Percentiles rank a stretch among this genome's conserved stretches.
Conservation (phyloP, 2,888 invertebrate genomes). For the Volucella zonaria region DNA sequence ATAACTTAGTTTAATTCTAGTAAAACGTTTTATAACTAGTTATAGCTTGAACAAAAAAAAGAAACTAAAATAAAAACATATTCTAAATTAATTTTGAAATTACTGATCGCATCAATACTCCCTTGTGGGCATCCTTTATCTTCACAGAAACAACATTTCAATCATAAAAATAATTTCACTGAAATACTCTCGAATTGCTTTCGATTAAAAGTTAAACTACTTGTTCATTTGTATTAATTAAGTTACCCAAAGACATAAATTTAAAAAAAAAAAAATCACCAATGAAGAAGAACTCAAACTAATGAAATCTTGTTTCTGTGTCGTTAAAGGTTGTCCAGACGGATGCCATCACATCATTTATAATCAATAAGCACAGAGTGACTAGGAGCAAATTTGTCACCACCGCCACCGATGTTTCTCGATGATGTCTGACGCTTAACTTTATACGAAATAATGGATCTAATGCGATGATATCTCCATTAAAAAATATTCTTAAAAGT, state of each 20-base stretch:
- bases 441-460: slow-evolving; percentile 43
- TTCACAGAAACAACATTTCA: slow-evolving; percentile 84
- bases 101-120: slow-evolving; percentile 18
- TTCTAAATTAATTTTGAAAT: no score
- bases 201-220: slow-evolving; percentile 36
- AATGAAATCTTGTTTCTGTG: slow-evolving; percentile 84
- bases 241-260: slow-evolving; percentile 11
- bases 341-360: slow-evolving; percentile 77
- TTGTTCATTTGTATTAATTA: slow-evolving; percentile 42
- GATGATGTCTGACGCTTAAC: slow-evolving; percentile 31
- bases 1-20: slow-evolving; percentile 49
- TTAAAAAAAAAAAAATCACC: slow-evolving; percentile 63
- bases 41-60: slow-evolving; percentile 25
- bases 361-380: slow-evolving; percentile 58
- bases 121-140: slow-evolving; percentile 81
- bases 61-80: background rate
- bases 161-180: slow-evolving; percentile 80
- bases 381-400: slow-evolving; percentile 62
- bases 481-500: slow-evolving; percentile 33
- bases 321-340: slow-evolving; percentile 85
- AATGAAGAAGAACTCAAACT: slow-evolving; percentile 76
- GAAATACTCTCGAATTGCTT: slow-evolving; percentile 47
- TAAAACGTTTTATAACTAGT: slow-evolving; percentile 19
- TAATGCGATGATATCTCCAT: slow-evolving; percentile 56
- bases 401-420: slow-evolving; percentile 63